A percentile compares a stretch with the other conserved stretches of the same genome.
Evolutionary conservation across 2,797 vertebrate genomes (phyloP).

Genomic region (Notamacropus eugenii): DNA sequence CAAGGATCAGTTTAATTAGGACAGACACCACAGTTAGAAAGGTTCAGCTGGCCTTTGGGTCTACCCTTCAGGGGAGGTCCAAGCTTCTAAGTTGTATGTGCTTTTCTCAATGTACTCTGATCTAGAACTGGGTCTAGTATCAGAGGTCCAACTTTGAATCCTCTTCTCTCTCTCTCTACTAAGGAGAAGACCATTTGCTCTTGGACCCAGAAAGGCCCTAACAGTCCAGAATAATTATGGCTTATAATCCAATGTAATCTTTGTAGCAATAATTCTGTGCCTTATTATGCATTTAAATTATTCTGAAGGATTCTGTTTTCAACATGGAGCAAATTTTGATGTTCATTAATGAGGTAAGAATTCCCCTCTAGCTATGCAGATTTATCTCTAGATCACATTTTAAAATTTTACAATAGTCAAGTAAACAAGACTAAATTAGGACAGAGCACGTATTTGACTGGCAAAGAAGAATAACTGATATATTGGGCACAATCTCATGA

Average conservation of each 20-base stretch:
- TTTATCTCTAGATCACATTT: not conserved
- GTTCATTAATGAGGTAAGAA: not conserved
- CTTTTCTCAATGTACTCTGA: not conserved
- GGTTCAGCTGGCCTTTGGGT: not conserved
- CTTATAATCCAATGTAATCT: not conserved
- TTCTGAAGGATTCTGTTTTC: not conserved
- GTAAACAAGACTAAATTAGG: not conserved
- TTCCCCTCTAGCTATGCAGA: not conserved
- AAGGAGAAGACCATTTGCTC: not conserved
- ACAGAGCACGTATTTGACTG: too few species aligned
- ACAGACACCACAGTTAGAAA: not conserved
- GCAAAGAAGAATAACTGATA: conserved; percentile 21
- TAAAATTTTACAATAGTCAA: not conserved
- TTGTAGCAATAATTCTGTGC: not conserved
- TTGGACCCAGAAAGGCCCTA: not conserved
- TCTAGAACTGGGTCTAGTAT: not conserved
- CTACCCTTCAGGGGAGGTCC: not conserved
- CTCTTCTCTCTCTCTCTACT: not conserved
- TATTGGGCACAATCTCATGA: conserved; percentile 22
- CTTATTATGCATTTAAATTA: not conserved
- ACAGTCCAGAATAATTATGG: not conserved
- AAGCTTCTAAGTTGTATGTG: not conserved
- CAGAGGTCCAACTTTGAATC: not conserved
- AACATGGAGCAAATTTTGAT: not conserved
- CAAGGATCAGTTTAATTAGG: not conserved